A percentile compares a stretch with the other conserved stretches of the same genome.
Evolutionary conservation across 1,140 invertebrate genomes (phyloP).

Genomic region (Diachasmimorpha longicaudata): DNA sequence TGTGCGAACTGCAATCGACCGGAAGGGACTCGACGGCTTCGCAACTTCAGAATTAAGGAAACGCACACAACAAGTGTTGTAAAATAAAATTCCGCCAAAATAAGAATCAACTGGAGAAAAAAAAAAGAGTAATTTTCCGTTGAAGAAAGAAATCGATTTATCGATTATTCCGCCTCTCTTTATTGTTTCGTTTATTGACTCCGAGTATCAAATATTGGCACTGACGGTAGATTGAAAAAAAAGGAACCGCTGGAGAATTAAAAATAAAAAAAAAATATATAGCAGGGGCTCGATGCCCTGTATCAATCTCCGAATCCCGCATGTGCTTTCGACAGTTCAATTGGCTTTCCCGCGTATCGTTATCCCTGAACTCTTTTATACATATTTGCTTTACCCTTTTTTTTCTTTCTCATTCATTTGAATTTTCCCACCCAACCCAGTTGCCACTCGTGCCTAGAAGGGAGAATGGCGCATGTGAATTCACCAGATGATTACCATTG

Average conservation of each 20-base stretch:
- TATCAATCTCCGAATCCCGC: constrained; percentile 28
- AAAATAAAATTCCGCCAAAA: background rate
- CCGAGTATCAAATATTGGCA: constrained; percentile 23
- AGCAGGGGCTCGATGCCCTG: constrained; percentile 3
- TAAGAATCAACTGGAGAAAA: background rate
- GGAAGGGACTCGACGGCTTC: constrained; percentile 42
- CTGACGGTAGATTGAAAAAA: background rate
- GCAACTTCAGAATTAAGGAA: constrained; percentile 51
- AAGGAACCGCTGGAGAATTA: background rate
- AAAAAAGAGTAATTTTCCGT: background rate
- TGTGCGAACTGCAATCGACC: constrained; percentile 45
- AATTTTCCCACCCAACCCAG: background rate
- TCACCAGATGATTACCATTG: constrained; percentile 51
- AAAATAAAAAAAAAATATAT: constrained; percentile 8
- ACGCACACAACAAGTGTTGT: constrained; percentile 20
- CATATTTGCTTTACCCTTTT: background rate
- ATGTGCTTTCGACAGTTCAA: constrained; percentile 29
- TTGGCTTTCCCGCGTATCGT: constrained; percentile 25
- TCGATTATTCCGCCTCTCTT: constrained; percentile 16
- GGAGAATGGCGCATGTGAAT: constrained; percentile 38
- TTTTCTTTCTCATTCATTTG: background rate
- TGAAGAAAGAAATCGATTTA: constrained; percentile 16
- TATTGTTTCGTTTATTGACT: constrained; percentile 24
- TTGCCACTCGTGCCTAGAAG: background rate
- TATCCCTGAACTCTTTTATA: constrained; percentile 19